Evolutionary conservation across 2,888 invertebrate genomes (phyloP), one percentile per base, ranked within the genome.

Genomic region (Clostera curtula): DNA sequence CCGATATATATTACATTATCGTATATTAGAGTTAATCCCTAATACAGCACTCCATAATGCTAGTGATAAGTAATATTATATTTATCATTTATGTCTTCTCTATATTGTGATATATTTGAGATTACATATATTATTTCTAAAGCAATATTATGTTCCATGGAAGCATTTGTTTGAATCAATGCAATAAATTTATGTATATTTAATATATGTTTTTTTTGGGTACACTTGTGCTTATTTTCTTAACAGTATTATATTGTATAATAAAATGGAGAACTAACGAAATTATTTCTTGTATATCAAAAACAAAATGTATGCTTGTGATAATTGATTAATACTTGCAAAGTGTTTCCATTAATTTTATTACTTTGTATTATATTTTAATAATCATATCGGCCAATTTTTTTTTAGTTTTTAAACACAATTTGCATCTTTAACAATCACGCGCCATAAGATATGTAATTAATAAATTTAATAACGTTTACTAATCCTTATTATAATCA

Each of bases 11-110:
- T 36, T 39, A 37, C 45, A 38, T 36, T 18, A 31, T 44, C 29
- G 37, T 42, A n/a, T 43, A 43, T 29, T 48, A 43, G 48, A 56
- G 43, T 49, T 57, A 56, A 51, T 54, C 50, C 56, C 48, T 42
- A 50, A 51, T 50, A 56, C 56, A 49, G 61, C 68, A 62, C 61
- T 61, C 61, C 60, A 54, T 64, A 58, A 54, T 56, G 41, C 49
- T 76, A 79, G 72, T 46, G 35, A 39, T 77, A 76, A 73, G 76
- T 65, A n/a, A n/a, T n/a, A 63, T 67, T 53, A 46, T 48, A 45
- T 37, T 10, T 46, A 43, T 39, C 49, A 38, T 67, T 56, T 63
- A 57, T 60, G 49, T 70, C 55, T 56, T 43, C 51, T 50, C 48
- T 34, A 56, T n/a, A n/a, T n/a, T 64, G 65, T 69, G 63, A 70